Evolutionary conservation across 2,797 vertebrate genomes (phyloP), one percentile per base, ranked within the genome.

Genomic region (Zalophus californianus): DNA sequence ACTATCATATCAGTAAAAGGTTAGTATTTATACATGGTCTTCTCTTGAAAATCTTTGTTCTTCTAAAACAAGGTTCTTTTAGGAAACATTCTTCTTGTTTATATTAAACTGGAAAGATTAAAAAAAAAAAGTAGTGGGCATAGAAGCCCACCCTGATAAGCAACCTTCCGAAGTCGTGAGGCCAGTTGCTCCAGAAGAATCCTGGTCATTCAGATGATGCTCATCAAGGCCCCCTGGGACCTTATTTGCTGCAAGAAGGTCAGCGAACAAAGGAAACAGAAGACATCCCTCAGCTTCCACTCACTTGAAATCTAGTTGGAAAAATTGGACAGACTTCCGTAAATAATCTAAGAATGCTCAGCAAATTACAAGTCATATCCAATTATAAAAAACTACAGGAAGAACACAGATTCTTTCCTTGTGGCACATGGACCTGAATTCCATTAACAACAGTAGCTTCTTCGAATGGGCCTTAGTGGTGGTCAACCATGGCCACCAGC

Each of bases 321-420:
- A 93, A 93, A 86, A 62, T 5, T 12, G 29, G 38, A 32, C 70
- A 58, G 41, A 25, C 9, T 11, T 60, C 83, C 25, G 29, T 38
- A 83, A 91, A 89, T 91, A 89, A 86, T 60, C 94, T 85, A 78
- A 88, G 79, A 89, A 64, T 44, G 20, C 35, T 68, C 21, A 18
- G 52, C 50, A 91, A 56, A 79, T 88, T 75, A 29, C 84, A 92
- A 97, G 21, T 25, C 38, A 44, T 20, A 73, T 54, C 32, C 32
- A 56, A 18, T 78, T 38, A 84, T 18, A 64, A 91, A 88, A 84
- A 62, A 52, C 54, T 79, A 82, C 52, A 60, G 56, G n/a, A 90
- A 48, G 52, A 96, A 62, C 15, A 16, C 50, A 48, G 32, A 52
- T 62, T 48, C 25, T 88, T 85, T 54, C 18, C 35, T 62, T 20